phyloP scores from a whole-genome alignment of 2,113 vertebrate genomes.

The Daphoenositta chrysoptera region DNA sequence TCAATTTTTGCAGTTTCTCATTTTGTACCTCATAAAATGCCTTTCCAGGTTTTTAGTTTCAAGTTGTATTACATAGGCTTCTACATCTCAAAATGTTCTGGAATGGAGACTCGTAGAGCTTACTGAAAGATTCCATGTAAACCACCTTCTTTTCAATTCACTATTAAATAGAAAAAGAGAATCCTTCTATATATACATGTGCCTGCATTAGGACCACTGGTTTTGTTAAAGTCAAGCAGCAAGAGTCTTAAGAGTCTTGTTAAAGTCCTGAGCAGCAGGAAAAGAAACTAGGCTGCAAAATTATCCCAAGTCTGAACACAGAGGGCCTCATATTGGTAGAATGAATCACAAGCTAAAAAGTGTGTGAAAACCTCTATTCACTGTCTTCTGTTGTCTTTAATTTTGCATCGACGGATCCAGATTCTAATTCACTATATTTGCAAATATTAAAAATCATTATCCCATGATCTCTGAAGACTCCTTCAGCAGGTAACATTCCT shows the following conservation, averaged over 20 bases:
- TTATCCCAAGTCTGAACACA: neutral
- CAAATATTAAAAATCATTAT: neutral
- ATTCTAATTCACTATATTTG: neutral
- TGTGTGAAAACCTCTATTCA: neutral
- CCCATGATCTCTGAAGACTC: neutral
- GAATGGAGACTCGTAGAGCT: neutral
- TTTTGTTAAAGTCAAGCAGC: neutral
- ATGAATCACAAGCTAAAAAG: neutral
- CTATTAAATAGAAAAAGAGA: neutral
- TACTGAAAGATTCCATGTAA: neutral
- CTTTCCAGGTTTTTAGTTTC: neutral
- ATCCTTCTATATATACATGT: neutral
- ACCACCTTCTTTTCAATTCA: neutral
- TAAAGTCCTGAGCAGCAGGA: neutral
- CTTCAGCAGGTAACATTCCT: neutral
- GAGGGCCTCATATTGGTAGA: neutral
- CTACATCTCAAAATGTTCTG: neutral
- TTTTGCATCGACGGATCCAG: neutral
- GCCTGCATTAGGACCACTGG: neutral
- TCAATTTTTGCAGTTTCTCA: neutral
- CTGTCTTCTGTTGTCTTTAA: neutral
- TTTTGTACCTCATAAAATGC: neutral
- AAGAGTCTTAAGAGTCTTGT: too few relatives aligned
- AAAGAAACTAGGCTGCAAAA: neutral
- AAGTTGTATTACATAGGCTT: neutral